Evolutionary conservation across 1,140 invertebrate species (phyloP).

Genomic region (Drosophila tani): DNA sequence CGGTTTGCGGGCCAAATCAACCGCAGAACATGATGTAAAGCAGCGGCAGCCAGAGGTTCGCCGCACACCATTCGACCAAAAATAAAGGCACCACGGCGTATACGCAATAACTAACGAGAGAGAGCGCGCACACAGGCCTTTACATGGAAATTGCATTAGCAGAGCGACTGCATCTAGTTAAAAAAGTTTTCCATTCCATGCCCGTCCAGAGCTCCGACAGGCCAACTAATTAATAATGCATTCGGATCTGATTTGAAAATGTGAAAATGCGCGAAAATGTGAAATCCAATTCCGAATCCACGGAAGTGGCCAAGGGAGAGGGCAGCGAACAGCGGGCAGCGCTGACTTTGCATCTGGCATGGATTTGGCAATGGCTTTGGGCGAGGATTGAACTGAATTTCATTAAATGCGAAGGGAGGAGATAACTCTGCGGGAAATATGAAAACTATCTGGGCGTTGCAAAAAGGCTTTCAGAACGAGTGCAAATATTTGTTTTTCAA

Average conservation of each 20-base stretch:
- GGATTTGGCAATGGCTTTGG: slow-evolving; percentile 16
- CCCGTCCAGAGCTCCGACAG: slow-evolving; percentile 8
- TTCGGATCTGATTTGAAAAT: slow-evolving; percentile 56
- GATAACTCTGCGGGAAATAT: slow-evolving; percentile 52
- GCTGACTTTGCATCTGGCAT: slow-evolving; percentile 45
- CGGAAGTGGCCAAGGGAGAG: slow-evolving; percentile 12
- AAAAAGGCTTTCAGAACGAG: slow-evolving; percentile 32
- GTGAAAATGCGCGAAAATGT: slow-evolving; percentile 50
- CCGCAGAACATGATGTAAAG: slow-evolving; percentile 43
- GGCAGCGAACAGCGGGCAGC: background rate
- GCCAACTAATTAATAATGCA: slow-evolving; percentile 74
- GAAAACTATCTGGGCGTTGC: slow-evolving; percentile 42
- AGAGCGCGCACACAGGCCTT: slow-evolving; percentile 3
- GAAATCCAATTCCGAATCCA: slow-evolving; percentile 36
- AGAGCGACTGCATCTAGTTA: slow-evolving; percentile 40
- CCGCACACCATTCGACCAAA: slow-evolving; percentile 39
- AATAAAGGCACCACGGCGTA: slow-evolving; percentile 48
- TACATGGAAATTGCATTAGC: slow-evolving; percentile 68
- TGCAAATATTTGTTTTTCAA: slow-evolving; percentile 79
- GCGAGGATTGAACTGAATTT: slow-evolving; percentile 48
- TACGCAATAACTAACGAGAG: slow-evolving; percentile 48
- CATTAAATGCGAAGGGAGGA: slow-evolving; percentile 43
- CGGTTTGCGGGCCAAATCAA: slow-evolving; percentile 30
- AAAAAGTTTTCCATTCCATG: slow-evolving; percentile 33
- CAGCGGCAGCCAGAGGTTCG: slow-evolving; percentile 24